Base-by-base conservation (phyloP, 2,888 invertebrate species). In the Pyrgus malvae region DNA sequence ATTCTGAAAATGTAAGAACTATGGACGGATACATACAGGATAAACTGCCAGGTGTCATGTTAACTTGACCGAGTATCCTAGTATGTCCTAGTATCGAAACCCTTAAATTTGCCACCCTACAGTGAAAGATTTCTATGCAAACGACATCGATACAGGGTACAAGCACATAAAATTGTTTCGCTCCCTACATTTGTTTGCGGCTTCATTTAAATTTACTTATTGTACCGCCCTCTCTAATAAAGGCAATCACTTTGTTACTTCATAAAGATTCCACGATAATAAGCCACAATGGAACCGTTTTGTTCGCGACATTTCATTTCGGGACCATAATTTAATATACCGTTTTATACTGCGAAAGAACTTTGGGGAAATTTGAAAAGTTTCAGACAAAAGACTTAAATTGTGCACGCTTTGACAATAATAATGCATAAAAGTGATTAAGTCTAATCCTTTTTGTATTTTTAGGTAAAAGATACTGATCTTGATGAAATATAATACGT, bases 51-150 rank as follows among this genome's bases (percentile, higher is more conserved):
- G n/a, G n/a, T n/a, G n/a, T n/a, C n/a, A n/a, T n/a, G n/a, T n/a
- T n/a, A n/a, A n/a, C n/a, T n/a, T n/a, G n/a, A n/a, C n/a, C n/a
- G n/a, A n/a, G n/a, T n/a, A n/a, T n/a, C n/a, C n/a, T n/a, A n/a
- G 2, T 35, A 4, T 45, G 31, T 45, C 31, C 19, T 19, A 12
- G 21, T 21, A 21, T 44, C 12, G 6, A 1, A 42, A 12, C 12
- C 6, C 12, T 12, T 14, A 9, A 19, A 12, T 14, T n/a, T 33
- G 31, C 33, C 7, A 50, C 78, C 79, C 71, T 71, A 72, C 70
- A 6, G 31, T 74, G 76, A 79, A 85, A 86, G 83, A 85, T 83
- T 87, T 87, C 79, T 83, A 87, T 88, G 90, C 89, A 90, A 90
- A 90, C 80, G 86, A 84, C 80, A 80, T 76, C 80, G 84, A 82